Percentiles rank a stretch among this genome's conserved stretches.
Evolutionary conservation across 2,113 vertebrate species (phyloP).

Genomic region (Notarius lentiginosus): DNA sequence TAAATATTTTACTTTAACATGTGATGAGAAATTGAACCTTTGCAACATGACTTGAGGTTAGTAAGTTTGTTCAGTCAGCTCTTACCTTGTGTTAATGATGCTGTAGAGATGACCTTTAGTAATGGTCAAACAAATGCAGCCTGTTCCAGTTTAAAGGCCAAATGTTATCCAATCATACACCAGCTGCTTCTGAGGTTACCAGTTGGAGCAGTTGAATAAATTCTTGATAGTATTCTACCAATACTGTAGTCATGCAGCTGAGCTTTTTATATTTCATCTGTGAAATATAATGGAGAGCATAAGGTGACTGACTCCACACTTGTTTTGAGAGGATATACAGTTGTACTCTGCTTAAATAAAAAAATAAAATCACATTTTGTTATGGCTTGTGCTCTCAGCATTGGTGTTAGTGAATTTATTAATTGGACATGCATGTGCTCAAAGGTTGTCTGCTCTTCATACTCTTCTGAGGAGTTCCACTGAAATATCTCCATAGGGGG

Average conservation of each 20-base stretch:
- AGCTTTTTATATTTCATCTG: background rate
- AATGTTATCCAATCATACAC: constrained; percentile 39
- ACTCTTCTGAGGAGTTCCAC: constrained; percentile 26
- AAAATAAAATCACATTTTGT: background rate
- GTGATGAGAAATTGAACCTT: background rate
- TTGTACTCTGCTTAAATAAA: background rate
- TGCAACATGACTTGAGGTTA: background rate
- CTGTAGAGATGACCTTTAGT: constrained; percentile 60
- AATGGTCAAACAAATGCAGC: constrained; percentile 16
- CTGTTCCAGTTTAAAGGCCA: constrained; percentile 46
- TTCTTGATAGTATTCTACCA: background rate
- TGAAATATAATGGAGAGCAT: background rate
- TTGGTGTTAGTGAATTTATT: constrained; percentile 27
- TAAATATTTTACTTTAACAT: background rate
- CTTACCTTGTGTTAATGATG: background rate
- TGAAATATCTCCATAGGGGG: constrained; percentile 30
- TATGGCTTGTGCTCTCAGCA: constrained; percentile 5
- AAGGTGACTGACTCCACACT: background rate
- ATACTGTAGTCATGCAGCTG: background rate
- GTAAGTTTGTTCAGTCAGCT: background rate
- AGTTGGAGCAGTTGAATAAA: background rate
- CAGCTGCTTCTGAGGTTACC: background rate
- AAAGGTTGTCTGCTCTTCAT: background rate
- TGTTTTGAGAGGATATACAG: background rate
- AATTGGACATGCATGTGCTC: background rate